A percentile compares a stretch with the other conserved stretches of the same genome.
Conservation (phyloP, 2,113 vertebrate genomes). For the western clawed frog (Xenopus tropicalis) region UCB_Xtro_10.0 CM004447.2:124422501-124423000, state of each 20-base stretch:
- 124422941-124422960: constrained; percentile 38
- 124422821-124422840: constrained; percentile 29
- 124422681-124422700: background rate
- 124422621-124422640: no score
- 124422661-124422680: no score
- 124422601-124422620: no score
- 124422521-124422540: no score
- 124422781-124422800: constrained; percentile 35
- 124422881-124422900: constrained; percentile 31
- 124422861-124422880: constrained; percentile 35
- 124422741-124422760: constrained; percentile 35
- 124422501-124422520: no score
- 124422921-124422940: constrained; percentile 27
- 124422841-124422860: constrained; percentile 35
- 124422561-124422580: no score
- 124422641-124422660: no score
- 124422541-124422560: no score
- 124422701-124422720: constrained; percentile 17
- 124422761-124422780: constrained; percentile 31
- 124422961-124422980: constrained; percentile 42
- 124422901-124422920: constrained; percentile 29
- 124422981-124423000: constrained; percentile 31
- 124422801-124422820: constrained; percentile 37
- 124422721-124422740: constrained; percentile 18
- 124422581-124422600: no score